Percentiles rank a stretch among this genome's conserved stretches.
These are phyloP conservation scores for Drosophila ezoana DNA, from an alignment of 2,888 invertebrate species.

Conservation along the genomic window DNA sequence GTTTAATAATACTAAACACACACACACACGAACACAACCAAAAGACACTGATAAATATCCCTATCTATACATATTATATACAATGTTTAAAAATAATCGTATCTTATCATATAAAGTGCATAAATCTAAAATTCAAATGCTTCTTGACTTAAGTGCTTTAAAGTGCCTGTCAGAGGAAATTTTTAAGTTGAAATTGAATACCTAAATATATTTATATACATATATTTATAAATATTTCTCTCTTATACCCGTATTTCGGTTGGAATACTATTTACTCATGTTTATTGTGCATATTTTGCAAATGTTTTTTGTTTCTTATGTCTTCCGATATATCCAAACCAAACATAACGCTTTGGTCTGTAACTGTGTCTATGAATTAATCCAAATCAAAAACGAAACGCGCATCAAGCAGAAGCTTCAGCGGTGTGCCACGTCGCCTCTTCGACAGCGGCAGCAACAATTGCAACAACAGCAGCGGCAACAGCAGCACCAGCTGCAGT, in stretches of 20 bases:
- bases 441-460: constrained; percentile 74
- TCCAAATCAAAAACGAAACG: constrained; percentile 25
- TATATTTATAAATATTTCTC: constrained; percentile 15
- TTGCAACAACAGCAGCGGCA: constrained; percentile 26
- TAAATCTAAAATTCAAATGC: constrained; percentile 36
- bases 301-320: constrained; percentile 54
- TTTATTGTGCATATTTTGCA: constrained; percentile 52
- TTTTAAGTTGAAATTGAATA: constrained; percentile 16
- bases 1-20: neutral
- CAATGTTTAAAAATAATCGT: constrained; percentile 6
- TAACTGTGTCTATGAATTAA: constrained; percentile 55
- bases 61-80: constrained; percentile 1
- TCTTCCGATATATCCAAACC: constrained; percentile 37
- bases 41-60: constrained; percentile 3
- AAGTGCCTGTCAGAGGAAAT: constrained; percentile 1
- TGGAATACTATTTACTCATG: constrained; percentile 33
- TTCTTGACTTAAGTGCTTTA: constrained; percentile 20
- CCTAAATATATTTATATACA: constrained; percentile 2
- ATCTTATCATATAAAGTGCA: constrained; percentile 26
- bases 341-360: constrained; percentile 46
- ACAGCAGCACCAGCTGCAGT: constrained; percentile 37
- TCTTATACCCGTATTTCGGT: constrained; percentile 16
- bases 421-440: constrained; percentile 85
- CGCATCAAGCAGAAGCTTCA: constrained; percentile 81
- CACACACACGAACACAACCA: constrained; percentile 7